Evolutionary conservation across 2,797 vertebrate species (phyloP), one percentile per base, ranked within the genome.

Genomic region (Smutsia gigantea): DNA sequence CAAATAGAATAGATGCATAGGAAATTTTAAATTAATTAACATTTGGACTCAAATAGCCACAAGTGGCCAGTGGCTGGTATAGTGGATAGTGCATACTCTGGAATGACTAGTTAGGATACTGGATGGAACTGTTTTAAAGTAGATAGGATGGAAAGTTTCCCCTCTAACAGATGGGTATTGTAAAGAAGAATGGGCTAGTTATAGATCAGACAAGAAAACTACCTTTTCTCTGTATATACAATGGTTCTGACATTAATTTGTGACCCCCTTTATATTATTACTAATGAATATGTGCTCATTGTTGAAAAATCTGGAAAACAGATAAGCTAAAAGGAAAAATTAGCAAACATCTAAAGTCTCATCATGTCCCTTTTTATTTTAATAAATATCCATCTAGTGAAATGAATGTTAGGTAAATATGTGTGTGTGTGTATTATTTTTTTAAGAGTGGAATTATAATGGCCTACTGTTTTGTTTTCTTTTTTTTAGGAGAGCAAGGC

Each of bases 271-370:
- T 4, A 0, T 15, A n/a, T 42, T 51, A 77, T 46, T 74, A 51
- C 31, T 72, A 66, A 77, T 49, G 53, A 88, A 18, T 2, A 68
- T 71, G 25, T 17, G 34, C n/a, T 87, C n/a, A 55, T 19, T 49
- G 37, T 49, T 93, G 74, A 93, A 77, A 89, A 93, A 34, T 53
- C 29, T 90, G 51, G 18, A 93, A 96, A 86, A 74, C 2, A 88
- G 74, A 42, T 34, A 57, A 94, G 37, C 57, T 83, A 71, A 95
- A 71, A 72, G 61, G 34, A 34, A 69, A 79, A 69, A 55, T 39
- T n/a, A 74, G 14, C 34, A 34, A 74, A 51, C 42, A 85, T 63
- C 31, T 81, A 14, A 37, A 63, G 27, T 64, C 21, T 13, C 39
- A 68, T 7, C 59, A 53, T 12, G 85, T 66, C 49, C 34, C 37